phyloP scores from a whole-genome alignment of 2,797 vertebrate species.

The Mastacembelus armatus region DNA sequence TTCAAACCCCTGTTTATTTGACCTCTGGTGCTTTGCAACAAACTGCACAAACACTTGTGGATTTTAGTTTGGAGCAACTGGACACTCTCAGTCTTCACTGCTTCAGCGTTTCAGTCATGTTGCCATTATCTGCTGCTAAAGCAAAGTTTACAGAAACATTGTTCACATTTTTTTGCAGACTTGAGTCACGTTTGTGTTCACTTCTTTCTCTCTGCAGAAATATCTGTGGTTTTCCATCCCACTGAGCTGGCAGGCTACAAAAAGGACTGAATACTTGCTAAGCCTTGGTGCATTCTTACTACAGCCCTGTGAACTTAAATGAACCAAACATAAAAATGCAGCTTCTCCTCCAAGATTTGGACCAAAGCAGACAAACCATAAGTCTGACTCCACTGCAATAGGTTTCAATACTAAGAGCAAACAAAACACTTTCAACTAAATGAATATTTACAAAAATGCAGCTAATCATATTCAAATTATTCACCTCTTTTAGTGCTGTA shows the following conservation, averaged over 20 bases:
- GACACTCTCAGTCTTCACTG: not conserved
- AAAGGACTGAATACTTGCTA: not conserved
- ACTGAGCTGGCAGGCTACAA: not conserved
- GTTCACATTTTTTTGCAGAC: not conserved
- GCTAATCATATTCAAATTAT: constrained; percentile 30
- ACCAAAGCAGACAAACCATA: constrained; percentile 2
- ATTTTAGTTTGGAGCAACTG: not conserved
- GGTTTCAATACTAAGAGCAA: constrained; percentile 8
- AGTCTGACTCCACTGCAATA: not conserved
- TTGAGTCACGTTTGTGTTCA: not conserved
- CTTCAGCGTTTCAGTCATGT: not conserved
- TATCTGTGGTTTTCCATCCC: not conserved
- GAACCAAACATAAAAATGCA: constrained; percentile 8
- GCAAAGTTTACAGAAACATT: constrained; percentile 5
- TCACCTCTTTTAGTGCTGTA: not conserved
- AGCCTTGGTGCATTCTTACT: not conserved
- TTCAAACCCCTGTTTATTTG: no score
- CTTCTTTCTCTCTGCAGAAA: constrained; percentile 1
- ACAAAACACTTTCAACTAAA: constrained; percentile 5
- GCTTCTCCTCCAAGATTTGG: not conserved
- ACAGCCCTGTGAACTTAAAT: not conserved
- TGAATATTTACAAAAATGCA: constrained; percentile 16
- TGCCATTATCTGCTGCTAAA: constrained; percentile 19
- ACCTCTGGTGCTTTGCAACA: not conserved
- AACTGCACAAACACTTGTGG: not conserved